phyloP scores from a whole-genome alignment of 1,140 invertebrate species.

The Berghia stephanieae region DNA sequence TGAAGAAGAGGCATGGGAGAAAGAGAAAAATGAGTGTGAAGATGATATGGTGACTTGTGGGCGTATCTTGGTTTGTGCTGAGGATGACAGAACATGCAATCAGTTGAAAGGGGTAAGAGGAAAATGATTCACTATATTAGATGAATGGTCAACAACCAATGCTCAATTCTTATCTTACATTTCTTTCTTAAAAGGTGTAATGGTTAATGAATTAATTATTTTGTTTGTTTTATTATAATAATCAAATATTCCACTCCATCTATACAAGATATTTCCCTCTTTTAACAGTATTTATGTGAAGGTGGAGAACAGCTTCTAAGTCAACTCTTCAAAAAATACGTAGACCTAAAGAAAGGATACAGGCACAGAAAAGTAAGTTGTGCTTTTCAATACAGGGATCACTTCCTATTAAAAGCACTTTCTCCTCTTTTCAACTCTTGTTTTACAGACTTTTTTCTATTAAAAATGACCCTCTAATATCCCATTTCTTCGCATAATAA shows the following conservation, averaged over 20 bases:
- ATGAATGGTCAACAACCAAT: background rate
- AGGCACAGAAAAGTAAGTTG: slow-evolving; percentile 39
- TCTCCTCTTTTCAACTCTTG: too few species aligned
- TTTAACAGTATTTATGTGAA: slow-evolving; percentile 56
- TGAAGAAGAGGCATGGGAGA: slow-evolving; percentile 46
- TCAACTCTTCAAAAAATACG: slow-evolving; percentile 66
- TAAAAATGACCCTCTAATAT: too few species aligned
- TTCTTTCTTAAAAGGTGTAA: too few species aligned
- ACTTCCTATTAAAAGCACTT: too few species aligned
- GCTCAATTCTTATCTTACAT: background rate
- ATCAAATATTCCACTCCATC: too few species aligned
- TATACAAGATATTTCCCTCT: slow-evolving; percentile 7
- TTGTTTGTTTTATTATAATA: too few species aligned
- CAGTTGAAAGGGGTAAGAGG: slow-evolving; percentile 73
- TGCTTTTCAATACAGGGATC: slow-evolving; percentile 3
- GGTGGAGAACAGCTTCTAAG: slow-evolving; percentile 71
- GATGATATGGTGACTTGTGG: background rate
- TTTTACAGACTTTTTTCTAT: too few species aligned
- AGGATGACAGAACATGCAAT: slow-evolving; percentile 82
- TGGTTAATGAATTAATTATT: too few species aligned
- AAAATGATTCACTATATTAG: background rate
- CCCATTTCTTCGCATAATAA: too few species aligned
- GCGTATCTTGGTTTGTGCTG: slow-evolving; percentile 84
- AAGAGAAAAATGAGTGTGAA: background rate
- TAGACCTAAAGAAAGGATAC: slow-evolving; percentile 54